Base-by-base conservation (phyloP, 2,113 vertebrate species). In the Donacobius atricapilla region DNA sequence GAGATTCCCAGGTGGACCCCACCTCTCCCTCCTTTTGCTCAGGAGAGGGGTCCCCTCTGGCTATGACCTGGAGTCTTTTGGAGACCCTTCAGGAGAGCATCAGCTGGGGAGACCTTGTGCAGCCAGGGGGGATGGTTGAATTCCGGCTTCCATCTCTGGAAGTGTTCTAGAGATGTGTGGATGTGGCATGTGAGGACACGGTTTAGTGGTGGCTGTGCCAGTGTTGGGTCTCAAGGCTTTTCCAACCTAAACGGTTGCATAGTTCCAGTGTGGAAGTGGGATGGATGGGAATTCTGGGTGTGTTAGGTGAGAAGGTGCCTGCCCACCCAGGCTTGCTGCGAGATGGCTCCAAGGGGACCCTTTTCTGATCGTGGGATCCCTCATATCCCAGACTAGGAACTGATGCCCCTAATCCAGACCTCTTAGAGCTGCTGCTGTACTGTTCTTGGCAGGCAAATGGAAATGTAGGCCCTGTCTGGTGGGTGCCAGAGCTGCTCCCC, bases 1-100 rank as follows among this genome's bases (percentile, higher is more conserved):
- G 37, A 33, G 18, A 15, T 66, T 28, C 37, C 40, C 5, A 2
- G 4, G 7, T 1, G 31, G 27, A 37, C 6, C 15, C 20, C 1
- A 2, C 5, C 35, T 54, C 22, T 85, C 60, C 35, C 15, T 61
- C 23, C 31, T 31, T 24, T 82, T 1, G 1, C 33, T 81, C 33
- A n/a, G 23, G 8, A 1, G 17, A 9, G 25, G 7, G 7, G 0
- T 57, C 14, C 15, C 12, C 31, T 84, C 15, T 4, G 0, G 16
- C 50, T 80, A 22, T 73, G 2, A 10, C 19, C 28, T 9, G 39
- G 40, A 11, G 4, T 69, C 40, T 47, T 69, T 39, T 69, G 45
- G 69, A 50, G 37, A 63, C 33, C 27, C 6, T 72, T 27, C 23
- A 24, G 75, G 76, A 70, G 12, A 91, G 6, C 68, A 40, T 56